Evolutionary conservation across 2,888 invertebrate genomes (phyloP).

Genomic region (Diarsia brunnea): DNA sequence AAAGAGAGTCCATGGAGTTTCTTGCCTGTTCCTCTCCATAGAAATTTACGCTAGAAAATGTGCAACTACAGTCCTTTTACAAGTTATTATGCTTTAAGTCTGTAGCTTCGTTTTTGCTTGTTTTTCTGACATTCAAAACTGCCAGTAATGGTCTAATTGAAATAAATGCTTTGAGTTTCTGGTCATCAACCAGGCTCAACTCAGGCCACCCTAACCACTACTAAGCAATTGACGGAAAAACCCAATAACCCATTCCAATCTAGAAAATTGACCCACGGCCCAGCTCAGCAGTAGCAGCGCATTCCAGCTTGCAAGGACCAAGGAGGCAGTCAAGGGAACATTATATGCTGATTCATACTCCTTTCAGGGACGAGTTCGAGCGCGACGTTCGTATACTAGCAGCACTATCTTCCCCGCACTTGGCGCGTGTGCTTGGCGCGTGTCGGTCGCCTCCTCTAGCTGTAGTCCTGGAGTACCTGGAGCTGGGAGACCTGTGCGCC

Average conservation of each 20-base stretch:
- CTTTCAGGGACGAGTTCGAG: conserved; percentile 94
- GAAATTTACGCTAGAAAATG: too few species aligned
- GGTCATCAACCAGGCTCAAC: not conserved
- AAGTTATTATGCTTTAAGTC: too few species aligned
- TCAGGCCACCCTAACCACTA: not conserved
- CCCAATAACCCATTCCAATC: not conserved
- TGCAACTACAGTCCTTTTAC: too few species aligned
- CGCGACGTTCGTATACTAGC: conserved; percentile 96
- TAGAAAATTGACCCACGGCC: not conserved
- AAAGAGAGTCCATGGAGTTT: too few species aligned
- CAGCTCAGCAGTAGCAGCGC: not conserved
- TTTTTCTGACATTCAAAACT: too few species aligned
- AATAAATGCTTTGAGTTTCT: too few species aligned
- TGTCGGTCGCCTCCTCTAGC: conserved; percentile 94
- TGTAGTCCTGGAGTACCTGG: conserved; percentile 96
- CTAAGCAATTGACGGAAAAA: not conserved
- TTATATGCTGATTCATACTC: conserved; percentile 10
- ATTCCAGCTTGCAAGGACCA: not conserved
- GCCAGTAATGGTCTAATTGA: too few species aligned
- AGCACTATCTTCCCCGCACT: conserved; percentile 94
- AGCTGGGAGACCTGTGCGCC: conserved; percentile 95
- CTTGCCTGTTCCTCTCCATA: too few species aligned
- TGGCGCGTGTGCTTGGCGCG: conserved; percentile 94
- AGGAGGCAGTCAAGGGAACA: not conserved
- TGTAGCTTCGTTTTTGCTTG: too few species aligned